Evolutionary conservation across 2,113 vertebrate genomes (phyloP), one percentile per base, ranked within the genome.

Genomic region (Daboia siamensis): DNA sequence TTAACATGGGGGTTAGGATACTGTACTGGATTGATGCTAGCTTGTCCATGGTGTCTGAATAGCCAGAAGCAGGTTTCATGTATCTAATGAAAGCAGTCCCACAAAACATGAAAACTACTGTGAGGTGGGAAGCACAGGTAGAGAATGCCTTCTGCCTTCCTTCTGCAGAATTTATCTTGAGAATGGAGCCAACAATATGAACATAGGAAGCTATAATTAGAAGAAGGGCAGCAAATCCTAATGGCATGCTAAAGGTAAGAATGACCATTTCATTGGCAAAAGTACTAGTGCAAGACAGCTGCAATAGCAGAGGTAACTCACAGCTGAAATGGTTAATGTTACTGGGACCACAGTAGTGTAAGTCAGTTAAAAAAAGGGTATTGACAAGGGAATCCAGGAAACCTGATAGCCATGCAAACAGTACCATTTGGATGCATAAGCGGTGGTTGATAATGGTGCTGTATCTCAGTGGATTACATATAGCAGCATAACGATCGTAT

Each of bases 121-220:
- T 96, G 84, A 97, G 93, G 55, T 96, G 95, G 86, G 95, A 97
- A 7, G 92, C 94, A 61, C 95, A 97, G 11, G 96, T 96, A 11
- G 96, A 97, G 87, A 97, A 97, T 87, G 94, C 17, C 69, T 80
- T 80, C 69, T 93, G 95, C 13, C 95, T 96, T 74, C 95, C 95
- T 80, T 59, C 94, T 46, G 94, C 12, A 61, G 95, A 96, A 3
- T 92, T 92, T 17, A 96, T 94, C 93, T 92, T 95, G 61, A 96
- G 57, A 92, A 96, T 95, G 9, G 94, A 94, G 24, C 93, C 89
- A 88, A 96, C 90, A 46, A 96, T 96, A 52, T 59, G 93, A 21
- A 96, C 44, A 29, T 97, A 97, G 21, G 95, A 95, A 0, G 92
- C 15, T 61, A 96, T 69, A 93, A 95, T 92, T 33, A 96, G 93